Percentiles rank a stretch among this genome's conserved stretches.
phyloP scores from a whole-genome alignment of 2,888 invertebrate genomes.

The Diploptera punctata region DNA sequence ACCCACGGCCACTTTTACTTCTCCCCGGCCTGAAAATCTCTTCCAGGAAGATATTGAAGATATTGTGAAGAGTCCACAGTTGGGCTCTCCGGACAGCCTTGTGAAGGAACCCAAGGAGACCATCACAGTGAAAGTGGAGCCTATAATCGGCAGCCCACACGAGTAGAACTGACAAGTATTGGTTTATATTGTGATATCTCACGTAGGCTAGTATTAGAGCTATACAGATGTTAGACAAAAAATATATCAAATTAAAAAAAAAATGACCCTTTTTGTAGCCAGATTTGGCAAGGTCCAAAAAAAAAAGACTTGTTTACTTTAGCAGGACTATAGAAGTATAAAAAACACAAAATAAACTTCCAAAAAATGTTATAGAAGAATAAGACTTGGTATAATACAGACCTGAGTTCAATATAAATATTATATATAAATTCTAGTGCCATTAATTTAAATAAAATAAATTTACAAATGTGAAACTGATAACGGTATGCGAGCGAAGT shows the following conservation, averaged over 20 bases:
- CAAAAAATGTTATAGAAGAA: slow-evolving; percentile 40
- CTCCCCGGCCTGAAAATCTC: slow-evolving; percentile 61
- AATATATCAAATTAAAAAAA: slow-evolving; percentile 1
- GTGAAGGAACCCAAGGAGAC: slow-evolving; percentile 39
- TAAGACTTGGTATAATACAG: slow-evolving; percentile 41
- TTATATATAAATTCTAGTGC: slow-evolving; percentile 40
- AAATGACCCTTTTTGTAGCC: slow-evolving; percentile 32
- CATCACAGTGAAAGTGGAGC: slow-evolving; percentile 40
- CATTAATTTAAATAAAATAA: slow-evolving; percentile 40
- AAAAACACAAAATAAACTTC: slow-evolving; percentile 38
- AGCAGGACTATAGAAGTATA: slow-evolving; percentile 23
- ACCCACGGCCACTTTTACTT: slow-evolving; percentile 48
- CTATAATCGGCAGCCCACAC: slow-evolving; percentile 32
- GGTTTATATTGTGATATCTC: slow-evolving; percentile 23
- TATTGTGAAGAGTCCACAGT: slow-evolving; percentile 63
- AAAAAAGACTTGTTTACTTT: slow-evolving; percentile 33
- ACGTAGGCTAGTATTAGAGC: slow-evolving; percentile 12
- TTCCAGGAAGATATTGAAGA: slow-evolving; percentile 70
- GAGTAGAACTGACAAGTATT: slow-evolving; percentile 34
- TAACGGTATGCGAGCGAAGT: slow-evolving; percentile 18
- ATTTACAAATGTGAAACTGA: slow-evolving; percentile 28
- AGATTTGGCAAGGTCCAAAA: slow-evolving; percentile 32
- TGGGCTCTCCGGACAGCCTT: slow-evolving; percentile 36
- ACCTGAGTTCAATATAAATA: slow-evolving; percentile 33
- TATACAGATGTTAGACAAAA: slow-evolving; percentile 11